Conservation (phyloP, 2,113 vertebrate species). For the Anhinga anhinga region DNA sequence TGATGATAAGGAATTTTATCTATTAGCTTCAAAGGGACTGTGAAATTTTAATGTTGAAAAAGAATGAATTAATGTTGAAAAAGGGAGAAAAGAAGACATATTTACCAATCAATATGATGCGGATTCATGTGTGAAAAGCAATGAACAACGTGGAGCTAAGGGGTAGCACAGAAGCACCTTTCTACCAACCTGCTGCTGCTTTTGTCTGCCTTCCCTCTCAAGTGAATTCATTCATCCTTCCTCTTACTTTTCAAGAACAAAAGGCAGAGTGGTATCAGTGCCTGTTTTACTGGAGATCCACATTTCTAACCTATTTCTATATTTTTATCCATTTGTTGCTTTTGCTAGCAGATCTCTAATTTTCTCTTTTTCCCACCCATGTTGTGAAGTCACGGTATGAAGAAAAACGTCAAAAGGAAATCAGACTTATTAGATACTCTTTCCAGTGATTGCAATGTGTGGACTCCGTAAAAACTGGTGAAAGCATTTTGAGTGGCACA, state of each 20-base stretch:
- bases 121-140: neutral
- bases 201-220: neutral
- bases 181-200: neutral
- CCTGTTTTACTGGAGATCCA: neutral
- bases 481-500: neutral
- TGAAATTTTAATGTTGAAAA: neutral
- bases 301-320: neutral
- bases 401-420: neutral
- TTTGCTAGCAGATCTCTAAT: neutral
- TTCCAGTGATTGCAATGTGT: neutral
- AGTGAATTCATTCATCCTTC: neutral
- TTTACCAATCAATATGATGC: neutral
- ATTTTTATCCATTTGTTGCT: neutral
- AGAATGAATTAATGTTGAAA: neutral
- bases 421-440: neutral
- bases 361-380: neutral
- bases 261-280: neutral
- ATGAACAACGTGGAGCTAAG: neutral
- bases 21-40: neutral
- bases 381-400: rapidly evolving
- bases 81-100: neutral
- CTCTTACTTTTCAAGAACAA: neutral
- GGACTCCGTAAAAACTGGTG: neutral
- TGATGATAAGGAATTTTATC: neutral
- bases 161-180: neutral